Evolutionary conservation across 64 coral and sea anemone species (phyloP).

Genomic region (Dendronephthya gigantea): DNA sequence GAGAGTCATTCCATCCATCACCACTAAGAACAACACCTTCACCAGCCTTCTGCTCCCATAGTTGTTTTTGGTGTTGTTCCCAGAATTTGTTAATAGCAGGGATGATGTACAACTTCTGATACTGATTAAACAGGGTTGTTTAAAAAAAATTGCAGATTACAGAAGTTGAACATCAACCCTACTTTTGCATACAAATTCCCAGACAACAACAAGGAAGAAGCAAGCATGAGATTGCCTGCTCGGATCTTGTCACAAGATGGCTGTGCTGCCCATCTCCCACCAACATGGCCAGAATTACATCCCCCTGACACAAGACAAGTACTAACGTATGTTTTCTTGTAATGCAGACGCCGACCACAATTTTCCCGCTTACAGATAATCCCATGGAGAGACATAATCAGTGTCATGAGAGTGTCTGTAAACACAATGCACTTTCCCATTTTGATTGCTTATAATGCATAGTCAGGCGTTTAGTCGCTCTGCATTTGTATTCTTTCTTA

Average conservation of each 20-base stretch:
- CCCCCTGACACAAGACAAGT: not conserved
- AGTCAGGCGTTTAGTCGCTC: too few species aligned
- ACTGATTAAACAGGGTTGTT: too few species aligned
- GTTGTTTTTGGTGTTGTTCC: not conserved
- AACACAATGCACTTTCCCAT: not conserved
- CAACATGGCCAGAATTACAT: not conserved
- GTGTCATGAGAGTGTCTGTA: not conserved
- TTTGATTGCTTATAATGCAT: too few species aligned
- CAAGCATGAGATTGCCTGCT: too few species aligned
- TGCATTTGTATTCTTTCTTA: too few species aligned
- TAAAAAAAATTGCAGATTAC: too few species aligned
- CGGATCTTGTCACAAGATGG: too few species aligned
- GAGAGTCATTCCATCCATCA: not conserved
- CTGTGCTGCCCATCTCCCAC: too few species aligned
- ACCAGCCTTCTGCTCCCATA: not conserved
- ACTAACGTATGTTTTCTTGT: not conserved
- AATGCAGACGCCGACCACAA: too few species aligned
- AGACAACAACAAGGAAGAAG: too few species aligned
- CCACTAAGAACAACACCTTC: not conserved
- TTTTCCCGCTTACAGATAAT: not conserved
- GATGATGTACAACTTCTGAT: not conserved
- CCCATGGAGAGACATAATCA: not conserved
- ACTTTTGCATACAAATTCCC: too few species aligned
- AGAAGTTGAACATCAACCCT: too few species aligned
- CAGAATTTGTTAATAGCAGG: not conserved